Evolutionary conservation across 2,888 invertebrate species (phyloP).

Genomic region (Dioctria linearis): DNA sequence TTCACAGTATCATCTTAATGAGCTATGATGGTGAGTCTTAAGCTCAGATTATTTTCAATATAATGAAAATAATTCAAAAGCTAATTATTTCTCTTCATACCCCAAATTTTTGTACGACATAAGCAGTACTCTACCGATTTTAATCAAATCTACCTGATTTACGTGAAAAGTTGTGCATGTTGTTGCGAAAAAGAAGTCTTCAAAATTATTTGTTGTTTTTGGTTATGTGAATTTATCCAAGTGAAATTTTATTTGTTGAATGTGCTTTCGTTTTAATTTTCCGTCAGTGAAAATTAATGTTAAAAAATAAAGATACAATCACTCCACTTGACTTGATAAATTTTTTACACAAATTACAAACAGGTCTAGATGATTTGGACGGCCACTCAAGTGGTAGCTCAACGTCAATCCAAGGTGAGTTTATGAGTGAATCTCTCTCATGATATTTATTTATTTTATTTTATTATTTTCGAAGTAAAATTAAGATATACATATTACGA

Average conservation of each 20-base stretch:
- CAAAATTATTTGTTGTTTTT: too few relatives aligned
- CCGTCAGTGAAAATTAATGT: constrained; percentile 16
- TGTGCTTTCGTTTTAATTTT: constrained; percentile 19
- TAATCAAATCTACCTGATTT: too few relatives aligned
- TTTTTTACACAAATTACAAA: constrained; percentile 53
- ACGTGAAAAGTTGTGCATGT: constrained; percentile 13
- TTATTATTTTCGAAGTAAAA: neutral
- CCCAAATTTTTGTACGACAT: too few relatives aligned
- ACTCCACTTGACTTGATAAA: constrained; percentile 8
- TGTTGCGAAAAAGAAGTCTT: too few relatives aligned
- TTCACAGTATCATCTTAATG: too few relatives aligned
- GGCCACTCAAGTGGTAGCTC: constrained; percentile 81
- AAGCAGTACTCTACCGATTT: too few relatives aligned
- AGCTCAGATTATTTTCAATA: too few relatives aligned
- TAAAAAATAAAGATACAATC: constrained; percentile 1
- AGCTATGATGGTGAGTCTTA: too few relatives aligned
- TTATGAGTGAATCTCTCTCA: neutral
- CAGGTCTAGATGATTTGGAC: constrained; percentile 75
- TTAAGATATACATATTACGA: neutral
- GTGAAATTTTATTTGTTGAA: constrained; percentile 8
- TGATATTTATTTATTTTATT: constrained; percentile 9
- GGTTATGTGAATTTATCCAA: neutral
- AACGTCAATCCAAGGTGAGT: constrained; percentile 78
- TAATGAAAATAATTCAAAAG: too few relatives aligned
- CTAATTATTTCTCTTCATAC: too few relatives aligned